Evolutionary conservation across 64 coral and sea anemone species (phyloP), one percentile per base, ranked within the genome.

Genomic region (Porites australiensis): DNA sequence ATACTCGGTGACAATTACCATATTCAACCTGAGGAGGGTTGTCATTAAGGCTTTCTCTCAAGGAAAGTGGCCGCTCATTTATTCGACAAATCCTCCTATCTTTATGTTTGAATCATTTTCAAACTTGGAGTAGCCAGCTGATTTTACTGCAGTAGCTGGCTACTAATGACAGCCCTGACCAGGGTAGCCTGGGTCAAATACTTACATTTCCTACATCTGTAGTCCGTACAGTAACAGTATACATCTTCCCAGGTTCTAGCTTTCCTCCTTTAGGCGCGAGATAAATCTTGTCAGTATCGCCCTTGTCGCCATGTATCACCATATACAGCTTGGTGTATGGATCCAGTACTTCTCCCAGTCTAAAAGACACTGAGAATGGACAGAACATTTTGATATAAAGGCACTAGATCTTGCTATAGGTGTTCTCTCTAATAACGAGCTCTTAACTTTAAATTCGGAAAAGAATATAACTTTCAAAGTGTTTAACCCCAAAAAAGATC

Each of bases 151-250:
- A 37, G 27, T 37, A 37, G 27, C 27, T 37, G 27, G 27, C 27
- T 37, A 37, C 27, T 37, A 37, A 37, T 37, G 12, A 57, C 12
- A 4, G 7, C 54, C 2, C 12, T 7, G 12, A 57, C 54, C 4
- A 4, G 54, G 2, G 54, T 57, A 0, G 12, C 54, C 54, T 57
- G 54, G 7, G 54, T 57, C 54, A 57, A 7, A 57, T 18, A 70
- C 86, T 81, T 66, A 96, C 95, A 86, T 96, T 60, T 49, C 95
- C 95, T 19, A 96, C 92, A 43, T 96, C 95, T 11, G 82, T 74
- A 3, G 88, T 81, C 60, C 64, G 88, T 3, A 91, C 88, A 49
- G 86, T 79, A 13, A 96, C 95, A 21, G 82, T 94, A 81, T 96
- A 96, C 14, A 87, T 66, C 79, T 94, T 93, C 51, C 90, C 88